Evolutionary conservation across 2,113 vertebrate species (phyloP).

Genomic region (Hypocryptadius cinnamomeus): DNA sequence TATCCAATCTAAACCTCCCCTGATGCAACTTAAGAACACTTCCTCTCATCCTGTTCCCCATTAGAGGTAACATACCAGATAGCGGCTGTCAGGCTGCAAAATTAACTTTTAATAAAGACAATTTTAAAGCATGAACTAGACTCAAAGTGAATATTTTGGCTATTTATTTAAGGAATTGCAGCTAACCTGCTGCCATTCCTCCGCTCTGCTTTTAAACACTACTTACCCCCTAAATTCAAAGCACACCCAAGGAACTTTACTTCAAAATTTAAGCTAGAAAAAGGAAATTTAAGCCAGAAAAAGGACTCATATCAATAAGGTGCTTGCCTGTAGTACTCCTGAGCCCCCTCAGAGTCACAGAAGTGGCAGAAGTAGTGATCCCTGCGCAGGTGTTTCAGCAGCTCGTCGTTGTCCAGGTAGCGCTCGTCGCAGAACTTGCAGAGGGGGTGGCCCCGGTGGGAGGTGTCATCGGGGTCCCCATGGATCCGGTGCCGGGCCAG

Average conservation of each 20-base stretch:
- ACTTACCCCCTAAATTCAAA: neutral
- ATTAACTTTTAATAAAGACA: neutral
- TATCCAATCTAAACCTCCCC: neutral
- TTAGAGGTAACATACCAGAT: neutral
- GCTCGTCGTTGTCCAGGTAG: conserved; percentile 93
- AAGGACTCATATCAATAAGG: rapidly evolving
- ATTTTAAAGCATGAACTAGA: neutral
- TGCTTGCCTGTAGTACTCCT: conserved; percentile 87
- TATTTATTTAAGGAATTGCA: neutral
- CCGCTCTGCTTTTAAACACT: neutral
- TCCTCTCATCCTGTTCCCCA: neutral
- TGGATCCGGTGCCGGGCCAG: conserved; percentile 89
- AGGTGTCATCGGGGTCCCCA: conserved; percentile 93
- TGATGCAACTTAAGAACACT: neutral
- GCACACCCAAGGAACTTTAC: neutral
- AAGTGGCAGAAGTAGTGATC: conserved; percentile 99
- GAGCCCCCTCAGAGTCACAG: conserved; percentile 92
- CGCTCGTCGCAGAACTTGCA: conserved; percentile 97
- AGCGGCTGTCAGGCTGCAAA: neutral
- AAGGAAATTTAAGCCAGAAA: neutral
- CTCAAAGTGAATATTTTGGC: neutral
- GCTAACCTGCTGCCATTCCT: neutral
- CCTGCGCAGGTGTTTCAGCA: conserved; percentile 89
- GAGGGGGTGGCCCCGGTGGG: conserved; percentile 92
- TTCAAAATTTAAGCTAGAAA: neutral